phyloP scores from a whole-genome alignment of 2,888 invertebrate genomes.

The Diogma glabrata region DNA sequence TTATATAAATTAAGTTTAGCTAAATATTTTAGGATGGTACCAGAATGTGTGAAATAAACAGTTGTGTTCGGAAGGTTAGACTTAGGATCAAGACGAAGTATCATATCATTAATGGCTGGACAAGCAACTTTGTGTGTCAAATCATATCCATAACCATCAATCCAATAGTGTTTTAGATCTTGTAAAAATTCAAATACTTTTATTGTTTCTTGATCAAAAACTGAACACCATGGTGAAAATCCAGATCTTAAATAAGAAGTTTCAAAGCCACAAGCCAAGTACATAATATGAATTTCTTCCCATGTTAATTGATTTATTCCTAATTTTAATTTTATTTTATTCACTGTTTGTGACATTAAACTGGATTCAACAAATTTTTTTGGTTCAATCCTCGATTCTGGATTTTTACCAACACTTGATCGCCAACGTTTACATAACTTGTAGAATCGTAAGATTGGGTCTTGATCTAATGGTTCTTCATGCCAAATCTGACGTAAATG shows the following conservation, averaged over 20 bases:
- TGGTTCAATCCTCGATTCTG: constrained; percentile 45
- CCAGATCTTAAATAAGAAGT: constrained; percentile 59
- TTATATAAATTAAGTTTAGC: constrained; percentile 61
- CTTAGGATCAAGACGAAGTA: constrained; percentile 43
- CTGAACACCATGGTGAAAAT: constrained; percentile 68
- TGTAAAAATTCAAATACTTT: constrained; percentile 57
- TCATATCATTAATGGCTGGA: constrained; percentile 55
- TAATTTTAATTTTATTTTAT: constrained; percentile 46
- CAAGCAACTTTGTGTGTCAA: constrained; percentile 68
- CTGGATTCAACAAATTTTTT: constrained; percentile 41
- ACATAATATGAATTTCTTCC: constrained; percentile 51
- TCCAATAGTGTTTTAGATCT: constrained; percentile 71
- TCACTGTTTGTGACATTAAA: constrained; percentile 45
- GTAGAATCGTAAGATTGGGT: constrained; percentile 62
- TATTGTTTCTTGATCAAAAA: constrained; percentile 50
- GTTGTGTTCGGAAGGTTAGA: constrained; percentile 39
- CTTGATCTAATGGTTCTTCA: constrained; percentile 49
- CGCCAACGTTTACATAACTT: constrained; percentile 62
- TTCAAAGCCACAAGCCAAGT: constrained; percentile 67
- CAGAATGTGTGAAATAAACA: constrained; percentile 73
- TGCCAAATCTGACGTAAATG: constrained; percentile 49
- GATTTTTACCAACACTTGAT: constrained; percentile 55
- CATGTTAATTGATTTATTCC: constrained; percentile 36
- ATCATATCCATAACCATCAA: constrained; percentile 67
- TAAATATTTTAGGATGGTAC: constrained; percentile 63